Evolutionary conservation across 2,888 invertebrate species (phyloP), one percentile per base, ranked within the genome.

Genomic region (Myopa tessellatipennis): DNA sequence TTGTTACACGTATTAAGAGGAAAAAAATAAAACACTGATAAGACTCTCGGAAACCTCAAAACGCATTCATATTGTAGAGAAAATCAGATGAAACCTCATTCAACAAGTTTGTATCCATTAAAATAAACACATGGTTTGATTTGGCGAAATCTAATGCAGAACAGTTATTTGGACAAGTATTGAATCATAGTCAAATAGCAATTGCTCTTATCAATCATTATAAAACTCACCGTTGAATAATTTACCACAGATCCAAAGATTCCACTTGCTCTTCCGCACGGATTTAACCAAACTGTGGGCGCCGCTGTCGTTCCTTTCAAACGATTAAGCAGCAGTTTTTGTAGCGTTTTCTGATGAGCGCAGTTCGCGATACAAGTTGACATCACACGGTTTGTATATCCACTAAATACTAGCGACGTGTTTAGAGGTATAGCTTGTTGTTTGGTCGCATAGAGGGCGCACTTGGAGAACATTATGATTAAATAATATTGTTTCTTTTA

Each of bases 221-320:
- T 2, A 3, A 45, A 45, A 79, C 81, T 80, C 77, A 81, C 81
- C 69, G 79, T 79, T 63, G 76, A 77, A 75, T 76, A 78, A 1
- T 61, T 67, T 16, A 38, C 38, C n/a, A 36, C 34, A 52, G 52
- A 52, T 40, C 60, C 36, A 74, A 74, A 52, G 10, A 4, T 45
- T 74, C 16, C 52, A 5, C 4, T 60, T 18, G 12, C 14, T 0
- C 10, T 45, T 10, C 38, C 50, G 26, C 12, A 50, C 26, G 50
- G 40, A 50, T 55, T 36, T 55, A 74, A 74, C 10, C 50, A 12
- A 65, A 52, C 38, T 36, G 18, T 38, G n/a, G 45, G 60, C 45
- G 38, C 60, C 52, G 73, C 45, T 26, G 26, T 26, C 52, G 74
- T 52, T 18, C 34, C 58, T 55, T 67, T 36, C 52, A 38, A 6